A percentile compares a stretch with the other conserved stretches of the same genome.
These are phyloP conservation scores for Engraulis encrasicolus DNA, from an alignment of 2,113 vertebrate species.

Conservation along the genomic window DNA sequence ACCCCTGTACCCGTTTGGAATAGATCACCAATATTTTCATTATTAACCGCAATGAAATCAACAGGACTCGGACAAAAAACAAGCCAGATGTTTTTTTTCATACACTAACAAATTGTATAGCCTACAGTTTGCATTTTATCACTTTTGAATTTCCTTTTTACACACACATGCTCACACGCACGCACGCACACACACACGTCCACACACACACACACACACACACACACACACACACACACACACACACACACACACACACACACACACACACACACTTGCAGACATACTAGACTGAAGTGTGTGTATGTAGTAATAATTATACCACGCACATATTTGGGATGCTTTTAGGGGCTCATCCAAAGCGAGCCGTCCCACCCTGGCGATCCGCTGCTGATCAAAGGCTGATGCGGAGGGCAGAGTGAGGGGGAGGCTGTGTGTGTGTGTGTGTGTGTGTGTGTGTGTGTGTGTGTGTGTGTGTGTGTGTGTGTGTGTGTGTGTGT, in stretches of 20 bases:
- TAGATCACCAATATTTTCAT: background rate
- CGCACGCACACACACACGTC: too few relatives aligned
- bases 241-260: background rate
- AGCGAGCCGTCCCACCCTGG: conserved; percentile 18
- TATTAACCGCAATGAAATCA: background rate
- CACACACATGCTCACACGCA: too few relatives aligned
- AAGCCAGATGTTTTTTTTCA: background rate
- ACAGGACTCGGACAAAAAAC: background rate
- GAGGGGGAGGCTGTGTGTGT: too few relatives aligned
- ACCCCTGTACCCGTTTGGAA: background rate
- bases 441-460: too few relatives aligned
- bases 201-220: too few relatives aligned
- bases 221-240: background rate
- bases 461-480: too few relatives aligned
- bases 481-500: too few relatives aligned
- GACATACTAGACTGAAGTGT: too few relatives aligned
- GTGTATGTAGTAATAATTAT: background rate
- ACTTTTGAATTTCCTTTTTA: too few relatives aligned
- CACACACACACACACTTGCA: too few relatives aligned
- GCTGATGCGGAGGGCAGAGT: conserved; percentile 30
- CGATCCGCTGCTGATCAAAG: conserved; percentile 53
- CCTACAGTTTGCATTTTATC: too few relatives aligned
- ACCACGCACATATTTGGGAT: conserved; percentile 42
- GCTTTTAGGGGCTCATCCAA: conserved; percentile 45
- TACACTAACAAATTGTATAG: background rate